Evolutionary conservation across 2,888 invertebrate species (phyloP), one percentile per base, ranked within the genome.

Genomic region (Lagria hirta): DNA sequence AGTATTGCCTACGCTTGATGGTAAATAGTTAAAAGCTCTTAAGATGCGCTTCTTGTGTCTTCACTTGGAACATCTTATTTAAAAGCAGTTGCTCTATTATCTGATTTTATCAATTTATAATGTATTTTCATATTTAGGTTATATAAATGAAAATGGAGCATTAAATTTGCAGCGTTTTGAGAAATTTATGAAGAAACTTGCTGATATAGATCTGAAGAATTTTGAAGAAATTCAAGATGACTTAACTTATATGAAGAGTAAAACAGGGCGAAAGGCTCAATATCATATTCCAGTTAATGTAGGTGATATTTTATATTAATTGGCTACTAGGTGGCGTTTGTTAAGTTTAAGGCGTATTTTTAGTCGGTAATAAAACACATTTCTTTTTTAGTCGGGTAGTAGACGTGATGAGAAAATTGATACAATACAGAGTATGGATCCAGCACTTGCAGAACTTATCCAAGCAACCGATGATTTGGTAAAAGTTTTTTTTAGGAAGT

Each of bases 101-200:
- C 6, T 26, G 8, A 26, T 5, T 8, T 7, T 29, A 11, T 29
- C 7, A 12, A 29, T 12, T 29, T 29, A 7, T 12, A 11, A 5
- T 14, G 10, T 6, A 29, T 13, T 7, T 5, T 24, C 26, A 16
- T 47, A 69, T 66, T 32, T 52, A 91, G 92, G 95, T 2, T 97
- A 97, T 65, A 85, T 98, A 49, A 97, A 98, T 71, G 94, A 96
- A 71, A 76, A 79, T 3, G 98, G 98, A 2, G 79, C 78, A 27
- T 70, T 98, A 36, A 88, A 94, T 68, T 74, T 98, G 48, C 71
- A 69, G 22, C 77, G 96, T 41, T 91, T 98, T 71, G 88, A 96
- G 68, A 80, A 79, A 55, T 97, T 90, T 65, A 82, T 93, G 80
- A 78, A 81, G 50, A 83, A 82, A 36, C 70, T 93, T 14, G 79